phyloP scores from a whole-genome alignment of 2,797 vertebrate genomes.

The Gymnoscopelus microlampas region DNA sequence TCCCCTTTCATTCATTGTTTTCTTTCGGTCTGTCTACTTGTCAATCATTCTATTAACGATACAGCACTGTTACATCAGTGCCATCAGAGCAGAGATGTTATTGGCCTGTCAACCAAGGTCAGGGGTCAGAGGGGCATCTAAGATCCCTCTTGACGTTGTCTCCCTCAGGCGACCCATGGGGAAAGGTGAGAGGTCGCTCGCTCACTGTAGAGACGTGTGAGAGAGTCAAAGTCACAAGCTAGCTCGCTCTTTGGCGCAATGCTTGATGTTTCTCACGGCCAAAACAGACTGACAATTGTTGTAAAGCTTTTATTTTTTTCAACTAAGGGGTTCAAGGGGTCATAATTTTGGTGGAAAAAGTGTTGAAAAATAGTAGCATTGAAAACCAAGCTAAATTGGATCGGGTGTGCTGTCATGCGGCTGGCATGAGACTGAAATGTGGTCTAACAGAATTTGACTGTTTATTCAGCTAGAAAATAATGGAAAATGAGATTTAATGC shows the following conservation, averaged over 20 bases:
- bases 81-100: not conserved
- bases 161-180: conserved; percentile 34
- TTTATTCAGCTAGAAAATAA: too few relatives aligned
- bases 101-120: conserved; percentile 30
- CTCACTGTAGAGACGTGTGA: conserved; percentile 35
- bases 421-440: conserved; percentile 42
- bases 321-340: conserved; percentile 37
- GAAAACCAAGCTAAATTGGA: conserved; percentile 36
- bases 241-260: conserved; percentile 42
- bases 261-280: conserved; percentile 51
- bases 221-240: conserved; percentile 44
- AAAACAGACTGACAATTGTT: conserved; percentile 66
- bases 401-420: conserved; percentile 41
- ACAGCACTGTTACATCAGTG: conserved; percentile 12
- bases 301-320: conserved; percentile 44
- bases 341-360: conserved; percentile 30
- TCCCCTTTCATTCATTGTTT: conserved; percentile 2
- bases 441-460: not conserved
- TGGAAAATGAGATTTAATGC: too few relatives aligned
- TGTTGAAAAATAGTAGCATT: not conserved
- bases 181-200: conserved; percentile 44
- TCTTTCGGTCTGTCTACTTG: conserved; percentile 16
- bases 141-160: conserved; percentile 41
- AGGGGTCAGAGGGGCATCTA: conserved; percentile 34
- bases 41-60: not conserved